These are phyloP conservation scores for Tragelaphus eurycerus DNA, from an alignment of 2,797 vertebrate genomes.

Conservation along the genomic window DNA sequence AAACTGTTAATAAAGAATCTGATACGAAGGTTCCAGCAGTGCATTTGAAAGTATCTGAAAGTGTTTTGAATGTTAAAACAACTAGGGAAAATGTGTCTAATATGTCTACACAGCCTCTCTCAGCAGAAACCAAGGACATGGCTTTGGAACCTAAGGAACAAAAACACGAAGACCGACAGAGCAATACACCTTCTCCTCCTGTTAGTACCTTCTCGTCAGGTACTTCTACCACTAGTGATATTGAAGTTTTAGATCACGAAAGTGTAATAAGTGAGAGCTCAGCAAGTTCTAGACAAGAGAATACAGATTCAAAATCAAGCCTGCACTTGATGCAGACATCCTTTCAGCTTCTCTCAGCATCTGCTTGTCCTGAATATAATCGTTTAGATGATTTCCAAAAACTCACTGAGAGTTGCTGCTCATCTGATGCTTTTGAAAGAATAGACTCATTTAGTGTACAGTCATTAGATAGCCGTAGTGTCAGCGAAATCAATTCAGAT, in stretches of 20 bases:
- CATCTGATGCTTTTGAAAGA: slow-evolving; percentile 97
- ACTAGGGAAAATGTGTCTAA: slow-evolving; percentile 12
- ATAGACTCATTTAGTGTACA: slow-evolving; percentile 98
- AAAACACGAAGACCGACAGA: slow-evolving; percentile 96
- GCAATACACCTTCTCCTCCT: slow-evolving; percentile 96
- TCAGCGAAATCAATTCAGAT: slow-evolving; percentile 98
- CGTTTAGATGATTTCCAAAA: slow-evolving; percentile 96
- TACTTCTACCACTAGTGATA: slow-evolving; percentile 98
- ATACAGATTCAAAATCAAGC: slow-evolving; percentile 90
- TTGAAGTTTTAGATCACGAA: slow-evolving; percentile 98
- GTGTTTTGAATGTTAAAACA: slow-evolving; percentile 57
- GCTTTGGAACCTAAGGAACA: slow-evolving; percentile 90
- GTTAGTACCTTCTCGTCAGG: slow-evolving; percentile 97
- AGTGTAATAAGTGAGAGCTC: slow-evolving; percentile 99
- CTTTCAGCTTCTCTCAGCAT: slow-evolving; percentile 95
- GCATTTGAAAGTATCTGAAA: slow-evolving; percentile 71
- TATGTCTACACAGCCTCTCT: slow-evolving; percentile 76
- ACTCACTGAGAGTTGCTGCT: slow-evolving; percentile 95
- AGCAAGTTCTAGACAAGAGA: slow-evolving; percentile 95
- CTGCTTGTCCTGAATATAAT: slow-evolving; percentile 92
- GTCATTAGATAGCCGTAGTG: slow-evolving; percentile 96
- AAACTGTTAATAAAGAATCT: slow-evolving; percentile 55
- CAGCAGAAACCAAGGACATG: slow-evolving; percentile 85
- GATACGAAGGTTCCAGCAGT: slow-evolving; percentile 64
- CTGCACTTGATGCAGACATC: slow-evolving; percentile 98